Base-by-base conservation (phyloP, 2,888 invertebrate species). In the Andrena camellia region DNA sequence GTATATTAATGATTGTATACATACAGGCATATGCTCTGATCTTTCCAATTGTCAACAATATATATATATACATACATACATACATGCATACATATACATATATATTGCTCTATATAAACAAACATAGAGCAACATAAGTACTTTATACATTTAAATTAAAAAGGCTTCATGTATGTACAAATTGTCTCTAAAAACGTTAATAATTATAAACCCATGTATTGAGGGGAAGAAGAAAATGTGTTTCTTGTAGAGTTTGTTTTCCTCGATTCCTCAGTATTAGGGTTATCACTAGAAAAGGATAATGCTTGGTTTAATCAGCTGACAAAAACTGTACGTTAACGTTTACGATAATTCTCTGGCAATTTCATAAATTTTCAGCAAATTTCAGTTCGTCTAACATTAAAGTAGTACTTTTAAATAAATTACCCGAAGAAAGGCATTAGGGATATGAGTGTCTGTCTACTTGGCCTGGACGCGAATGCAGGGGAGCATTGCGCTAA, bases 371-470 rank as follows among this genome's bases (percentile, higher is more conserved):
- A 29, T 42, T 59, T 50, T 0, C 20, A 20, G n/a, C 2, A 33
- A 59, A 20, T 23, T 48, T 60, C 26, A 4, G 10, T 10, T 42
- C 23, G 6, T 63, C 6, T 52, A 63, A 48, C 8, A 23, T 57
- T 33, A 63, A 69, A 78, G 72, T 73, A 76, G 6, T 74, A 85
- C 78, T 33, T 26, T 29, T 57, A 64, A 68, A 48, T 50, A 54
- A 91, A 94, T 94, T 94, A 97, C 96, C 97, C 97, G 94, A 99
- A 98, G 95, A 99, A 99, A 48, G 98, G 97, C 91, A 99, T 95
- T 84, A 97, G 95, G 63, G 96, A 96, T 89, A 98, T 96, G 79
- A 99, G 95, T 59, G 97, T 96, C 78, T 97, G 96, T 91, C 98
- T 97, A 88, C 96, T 96, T 84, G 97, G 97, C 92, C 97, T 96